Conservation (phyloP, 2,888 invertebrate genomes). For the Drosophila paracracens region DNA sequence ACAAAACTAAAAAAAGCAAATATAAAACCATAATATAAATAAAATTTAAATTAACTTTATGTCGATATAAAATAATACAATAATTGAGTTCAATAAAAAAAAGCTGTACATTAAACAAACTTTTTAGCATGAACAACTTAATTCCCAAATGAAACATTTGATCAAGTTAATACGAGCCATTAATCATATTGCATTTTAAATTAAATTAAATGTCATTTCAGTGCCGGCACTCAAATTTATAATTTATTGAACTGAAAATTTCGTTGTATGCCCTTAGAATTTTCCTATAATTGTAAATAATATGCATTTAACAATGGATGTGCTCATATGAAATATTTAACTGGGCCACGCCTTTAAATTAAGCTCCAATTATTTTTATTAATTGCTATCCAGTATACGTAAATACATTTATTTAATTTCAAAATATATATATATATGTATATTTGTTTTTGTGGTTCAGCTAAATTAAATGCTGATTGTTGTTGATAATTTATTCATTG, state of each 20-base stretch:
- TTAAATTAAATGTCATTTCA: background rate
- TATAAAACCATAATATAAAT: background rate
- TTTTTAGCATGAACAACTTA: background rate
- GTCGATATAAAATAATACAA: background rate
- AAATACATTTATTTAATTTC: background rate
- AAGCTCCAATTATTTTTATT: conserved; percentile 33
- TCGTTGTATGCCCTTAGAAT: background rate
- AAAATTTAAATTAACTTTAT: background rate
- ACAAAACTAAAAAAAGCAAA: background rate
- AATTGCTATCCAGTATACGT: conserved; percentile 20
- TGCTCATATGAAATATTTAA: conserved; percentile 9
- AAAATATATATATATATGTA: background rate
- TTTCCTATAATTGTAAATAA: background rate
- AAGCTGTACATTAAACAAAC: background rate
- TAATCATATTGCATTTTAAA: background rate
- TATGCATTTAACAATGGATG: background rate
- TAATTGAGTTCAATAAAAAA: background rate
- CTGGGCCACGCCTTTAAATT: conserved; percentile 35
- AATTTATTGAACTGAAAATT: background rate
- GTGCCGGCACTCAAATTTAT: background rate
- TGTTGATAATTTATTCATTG: conserved; percentile 44
- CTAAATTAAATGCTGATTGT: conserved; percentile 43
- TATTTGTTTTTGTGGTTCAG: conserved; percentile 8
- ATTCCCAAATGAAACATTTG: background rate
- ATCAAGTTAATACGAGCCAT: background rate